Conservation (phyloP, 2,113 vertebrate genomes). For the Sciurus niger region DNA sequence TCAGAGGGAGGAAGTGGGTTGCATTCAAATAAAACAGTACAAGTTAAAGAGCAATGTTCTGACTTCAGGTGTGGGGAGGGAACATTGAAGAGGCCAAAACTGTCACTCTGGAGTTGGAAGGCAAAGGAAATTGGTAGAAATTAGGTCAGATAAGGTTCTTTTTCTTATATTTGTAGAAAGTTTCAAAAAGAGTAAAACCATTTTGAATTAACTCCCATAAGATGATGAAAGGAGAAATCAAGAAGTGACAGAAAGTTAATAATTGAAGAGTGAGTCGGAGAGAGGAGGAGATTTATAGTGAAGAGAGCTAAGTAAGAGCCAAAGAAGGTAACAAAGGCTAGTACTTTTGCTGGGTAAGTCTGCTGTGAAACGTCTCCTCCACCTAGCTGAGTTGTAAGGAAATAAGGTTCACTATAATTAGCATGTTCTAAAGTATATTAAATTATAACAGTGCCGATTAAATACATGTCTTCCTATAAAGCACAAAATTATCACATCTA, state of each 20-base stretch:
- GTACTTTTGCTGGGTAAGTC: slow-evolving; percentile 15
- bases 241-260: slow-evolving; percentile 51
- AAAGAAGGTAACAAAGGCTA: slow-evolving; percentile 26
- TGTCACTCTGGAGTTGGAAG: slow-evolving; percentile 68
- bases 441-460: slow-evolving; percentile 75
- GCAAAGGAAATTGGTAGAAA: slow-evolving; percentile 65
- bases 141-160: slow-evolving; percentile 64
- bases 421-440: slow-evolving; percentile 73
- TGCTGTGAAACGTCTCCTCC: slow-evolving; percentile 45
- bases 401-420: slow-evolving; percentile 74
- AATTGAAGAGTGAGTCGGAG: neutral
- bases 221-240: slow-evolving; percentile 49
- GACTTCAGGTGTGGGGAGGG: slow-evolving; percentile 78
- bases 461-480: slow-evolving; percentile 68
- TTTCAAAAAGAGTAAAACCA: slow-evolving; percentile 72
- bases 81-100: slow-evolving; percentile 66
- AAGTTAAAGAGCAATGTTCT: slow-evolving; percentile 83
- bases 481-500: slow-evolving; percentile 67
- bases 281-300: neutral
- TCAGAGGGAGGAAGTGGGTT: slow-evolving; percentile 84
- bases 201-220: slow-evolving; percentile 65
- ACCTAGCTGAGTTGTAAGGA: slow-evolving; percentile 36
- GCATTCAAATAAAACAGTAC: slow-evolving; percentile 81
- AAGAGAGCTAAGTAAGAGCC: slow-evolving; percentile 5
- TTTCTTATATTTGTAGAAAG: slow-evolving; percentile 75